phyloP scores from a whole-genome alignment of 2,113 vertebrate species.

The Ranitomeya imitator region DNA sequence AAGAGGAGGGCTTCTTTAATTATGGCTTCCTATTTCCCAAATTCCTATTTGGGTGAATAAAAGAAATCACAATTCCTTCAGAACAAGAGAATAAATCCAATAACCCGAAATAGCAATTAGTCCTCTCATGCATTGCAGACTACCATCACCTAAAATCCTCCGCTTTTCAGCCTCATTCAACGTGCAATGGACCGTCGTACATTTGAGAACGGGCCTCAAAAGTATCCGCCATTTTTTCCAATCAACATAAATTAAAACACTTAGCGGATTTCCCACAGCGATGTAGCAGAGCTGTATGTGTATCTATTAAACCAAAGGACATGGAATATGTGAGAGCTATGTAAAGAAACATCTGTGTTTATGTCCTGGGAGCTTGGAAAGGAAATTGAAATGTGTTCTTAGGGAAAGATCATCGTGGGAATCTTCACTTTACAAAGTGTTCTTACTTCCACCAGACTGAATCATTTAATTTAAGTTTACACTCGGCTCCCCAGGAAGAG shows the following conservation, averaged over 20 bases:
- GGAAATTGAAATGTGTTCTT: slow-evolving; percentile 44
- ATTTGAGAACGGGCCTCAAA: neutral
- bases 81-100: neutral
- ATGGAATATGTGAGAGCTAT: neutral
- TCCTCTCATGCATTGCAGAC: neutral
- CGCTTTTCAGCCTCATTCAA: slow-evolving; percentile 16
- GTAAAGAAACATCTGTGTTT: slow-evolving; percentile 37
- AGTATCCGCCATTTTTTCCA: slow-evolving; percentile 4
- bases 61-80: neutral
- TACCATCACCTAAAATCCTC: slow-evolving; percentile 9
- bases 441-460: slow-evolving; percentile 20
- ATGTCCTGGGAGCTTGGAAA: neutral
- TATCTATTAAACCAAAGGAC: neutral
- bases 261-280: neutral
- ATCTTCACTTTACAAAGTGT: slow-evolving; percentile 33
- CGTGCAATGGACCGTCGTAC: slow-evolving; percentile 26
- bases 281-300: slow-evolving; percentile 2
- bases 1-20: too few relatives aligned
- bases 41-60: neutral
- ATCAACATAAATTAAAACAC: slow-evolving; percentile 14
- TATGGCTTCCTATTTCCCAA: too few relatives aligned
- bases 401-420: slow-evolving; percentile 20
- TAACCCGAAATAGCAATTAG: neutral
- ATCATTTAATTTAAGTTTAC: slow-evolving; percentile 35
- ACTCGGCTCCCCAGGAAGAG: neutral